Evolutionary conservation across 2,113 vertebrate species (phyloP).

Genomic region (Zeus faber): DNA sequence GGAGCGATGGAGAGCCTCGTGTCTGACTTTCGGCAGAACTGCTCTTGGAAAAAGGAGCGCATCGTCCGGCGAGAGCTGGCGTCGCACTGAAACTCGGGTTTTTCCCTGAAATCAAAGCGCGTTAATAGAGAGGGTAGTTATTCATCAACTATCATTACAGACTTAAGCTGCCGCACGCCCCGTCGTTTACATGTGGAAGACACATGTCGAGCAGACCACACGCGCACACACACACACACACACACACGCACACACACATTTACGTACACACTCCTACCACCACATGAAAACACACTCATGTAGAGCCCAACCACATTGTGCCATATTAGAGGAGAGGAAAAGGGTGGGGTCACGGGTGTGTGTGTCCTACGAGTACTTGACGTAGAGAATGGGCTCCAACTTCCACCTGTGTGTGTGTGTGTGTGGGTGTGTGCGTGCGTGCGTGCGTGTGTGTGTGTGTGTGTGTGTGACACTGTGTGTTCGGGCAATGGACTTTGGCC

Average conservation of each 20-base stretch:
- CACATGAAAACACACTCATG: constrained; percentile 28
- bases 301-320: constrained; percentile 2
- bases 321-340: constrained; percentile 16
- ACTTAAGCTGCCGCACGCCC: neutral
- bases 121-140: no score
- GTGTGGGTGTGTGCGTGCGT: neutral
- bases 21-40: neutral
- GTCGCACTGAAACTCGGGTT: no score
- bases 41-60: no score
- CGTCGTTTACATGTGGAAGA: constrained; percentile 24
- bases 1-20: neutral
- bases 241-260: neutral
- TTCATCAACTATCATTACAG: constrained; percentile 19
- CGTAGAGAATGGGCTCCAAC: no score
- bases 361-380: constrained; percentile 17
- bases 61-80: no score
- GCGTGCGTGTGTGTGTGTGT: neutral
- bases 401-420: neutral
- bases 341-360: neutral
- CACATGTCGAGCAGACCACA: constrained; percentile 21
- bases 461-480: neutral
- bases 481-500: no score
- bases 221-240: constrained; percentile 1
- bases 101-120: no score
- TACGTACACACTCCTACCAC: constrained; percentile 4